These are phyloP conservation scores for Imbricaverruca yamaguchii DNA, from an alignment of 2,888 invertebrate species.

Conservation along the genomic window DNA sequence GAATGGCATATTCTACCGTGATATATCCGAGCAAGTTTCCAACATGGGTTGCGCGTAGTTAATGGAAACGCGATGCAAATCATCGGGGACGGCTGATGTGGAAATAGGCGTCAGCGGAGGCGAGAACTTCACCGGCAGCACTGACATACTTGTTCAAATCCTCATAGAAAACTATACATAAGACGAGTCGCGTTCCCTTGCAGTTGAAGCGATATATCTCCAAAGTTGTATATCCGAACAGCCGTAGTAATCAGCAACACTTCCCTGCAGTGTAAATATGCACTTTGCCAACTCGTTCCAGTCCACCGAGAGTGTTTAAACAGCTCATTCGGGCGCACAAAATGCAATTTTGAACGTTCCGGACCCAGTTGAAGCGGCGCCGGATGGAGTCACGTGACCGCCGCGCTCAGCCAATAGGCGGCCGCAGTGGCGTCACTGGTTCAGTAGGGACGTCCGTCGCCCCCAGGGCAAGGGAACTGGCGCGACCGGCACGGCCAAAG, in stretches of 20 bases:
- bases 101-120: too few species aligned
- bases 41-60: too few species aligned
- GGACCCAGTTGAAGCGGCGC: neutral
- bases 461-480: neutral
- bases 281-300: neutral
- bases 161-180: too few species aligned
- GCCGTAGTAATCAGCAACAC: neutral
- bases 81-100: too few species aligned
- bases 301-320: neutral
- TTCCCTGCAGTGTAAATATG: neutral
- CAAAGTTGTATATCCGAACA: neutral
- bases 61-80: too few species aligned
- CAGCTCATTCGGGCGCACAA: neutral
- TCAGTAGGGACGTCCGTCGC: neutral
- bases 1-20: too few species aligned
- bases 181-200: too few species aligned
- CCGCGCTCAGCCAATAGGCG: neutral
- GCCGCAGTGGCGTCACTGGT: neutral
- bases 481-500: neutral
- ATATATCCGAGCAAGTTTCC: too few species aligned
- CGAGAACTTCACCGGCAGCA: too few species aligned
- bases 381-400: neutral
- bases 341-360: neutral
- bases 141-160: too few species aligned
- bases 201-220: too few species aligned